A percentile compares a stretch with the other conserved stretches of the same genome.
Conservation (phyloP, 2,113 vertebrate genomes). For the Oreocharis arfaki region DNA sequence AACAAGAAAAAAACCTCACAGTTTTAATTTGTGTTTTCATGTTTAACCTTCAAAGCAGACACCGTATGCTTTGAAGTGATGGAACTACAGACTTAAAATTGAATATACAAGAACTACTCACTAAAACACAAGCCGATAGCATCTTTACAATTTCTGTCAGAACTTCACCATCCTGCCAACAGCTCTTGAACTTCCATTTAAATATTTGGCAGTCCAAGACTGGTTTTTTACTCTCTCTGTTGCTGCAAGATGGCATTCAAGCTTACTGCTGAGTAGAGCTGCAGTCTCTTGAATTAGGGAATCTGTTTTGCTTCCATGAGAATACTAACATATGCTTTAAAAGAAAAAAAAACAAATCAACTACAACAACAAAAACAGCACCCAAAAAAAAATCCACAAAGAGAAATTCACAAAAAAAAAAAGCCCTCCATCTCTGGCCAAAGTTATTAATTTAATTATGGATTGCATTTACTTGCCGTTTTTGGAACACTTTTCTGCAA, state of each 20-base stretch:
- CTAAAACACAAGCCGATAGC: not conserved
- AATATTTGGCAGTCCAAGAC: not conserved
- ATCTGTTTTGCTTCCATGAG: not conserved
- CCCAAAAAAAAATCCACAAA: not conserved
- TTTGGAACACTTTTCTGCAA: not conserved
- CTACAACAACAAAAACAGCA: not conserved
- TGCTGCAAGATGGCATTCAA: not conserved
- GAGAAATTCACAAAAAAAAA: not conserved
- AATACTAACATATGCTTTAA: not conserved
- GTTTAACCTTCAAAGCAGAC: constrained; percentile 3
- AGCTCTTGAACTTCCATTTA: not conserved
- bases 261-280: not conserved
- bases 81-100: not conserved
- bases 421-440: not conserved
- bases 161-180: not conserved
- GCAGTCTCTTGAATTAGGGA: not conserved
- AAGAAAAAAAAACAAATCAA: not conserved
- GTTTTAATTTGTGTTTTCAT: not conserved
- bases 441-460: not conserved
- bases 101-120: not conserved
- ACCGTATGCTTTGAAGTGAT: not conserved
- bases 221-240: not conserved
- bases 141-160: not conserved
- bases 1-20: not conserved
- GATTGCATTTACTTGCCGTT: not conserved